Conservation (phyloP, 1,140 invertebrate genomes). For the Pseudomyrmex sp. region DNA sequence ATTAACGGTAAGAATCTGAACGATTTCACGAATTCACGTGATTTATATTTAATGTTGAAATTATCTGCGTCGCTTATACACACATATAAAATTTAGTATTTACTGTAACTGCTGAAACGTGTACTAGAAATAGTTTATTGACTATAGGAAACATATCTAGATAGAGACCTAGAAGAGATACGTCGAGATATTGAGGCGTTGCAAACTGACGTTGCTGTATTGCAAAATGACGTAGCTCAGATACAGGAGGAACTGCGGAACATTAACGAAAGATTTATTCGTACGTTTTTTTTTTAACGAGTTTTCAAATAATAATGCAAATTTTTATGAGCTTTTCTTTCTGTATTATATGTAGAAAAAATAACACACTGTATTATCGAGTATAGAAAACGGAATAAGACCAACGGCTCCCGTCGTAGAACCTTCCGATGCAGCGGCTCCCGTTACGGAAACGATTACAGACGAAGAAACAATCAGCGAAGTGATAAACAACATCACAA, state of each 20-base stretch:
- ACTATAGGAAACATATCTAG: conserved; percentile 36
- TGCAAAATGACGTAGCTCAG: conserved; percentile 62
- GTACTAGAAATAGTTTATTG: conserved; percentile 2
- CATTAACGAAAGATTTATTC: conserved; percentile 40
- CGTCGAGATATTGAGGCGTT: conserved; percentile 5
- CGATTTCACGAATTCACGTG: not conserved
- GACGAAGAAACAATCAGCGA: not conserved
- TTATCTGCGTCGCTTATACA: not conserved
- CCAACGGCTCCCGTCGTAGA: too few species aligned
- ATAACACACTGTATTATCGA: too few species aligned
- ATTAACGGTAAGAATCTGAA: conserved; percentile 13
- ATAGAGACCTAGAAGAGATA: conserved; percentile 54
- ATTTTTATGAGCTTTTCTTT: not conserved
- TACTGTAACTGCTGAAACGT: not conserved
- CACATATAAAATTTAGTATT: not conserved
- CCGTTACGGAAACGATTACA: not conserved
- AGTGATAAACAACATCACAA: not conserved
- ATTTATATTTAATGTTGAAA: conserved; percentile 8
- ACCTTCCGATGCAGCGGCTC: too few species aligned
- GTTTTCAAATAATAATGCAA: conserved; percentile 5
- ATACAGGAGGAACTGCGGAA: conserved; percentile 62
- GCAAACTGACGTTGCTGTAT: conserved; percentile 28
- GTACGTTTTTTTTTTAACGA: conserved; percentile 9
- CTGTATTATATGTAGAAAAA: not conserved
- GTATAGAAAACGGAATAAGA: not conserved